These are phyloP conservation scores for Callospermophilus lateralis DNA, from an alignment of 2,113 vertebrate species.

Conservation along the genomic window DNA sequence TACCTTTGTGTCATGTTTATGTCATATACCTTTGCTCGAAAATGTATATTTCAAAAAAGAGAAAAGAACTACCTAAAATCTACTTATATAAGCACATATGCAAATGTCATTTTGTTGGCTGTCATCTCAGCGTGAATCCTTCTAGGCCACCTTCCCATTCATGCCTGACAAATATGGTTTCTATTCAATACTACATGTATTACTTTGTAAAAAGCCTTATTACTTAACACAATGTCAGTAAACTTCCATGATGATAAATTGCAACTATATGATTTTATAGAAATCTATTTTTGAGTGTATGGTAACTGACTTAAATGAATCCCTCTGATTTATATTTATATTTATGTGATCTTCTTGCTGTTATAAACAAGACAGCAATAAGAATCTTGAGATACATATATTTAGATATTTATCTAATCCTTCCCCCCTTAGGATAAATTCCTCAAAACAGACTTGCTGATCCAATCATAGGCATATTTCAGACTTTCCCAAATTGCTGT, in stretches of 20 bases:
- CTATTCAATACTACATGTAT: background rate
- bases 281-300: slow-evolving; percentile 36
- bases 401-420: background rate
- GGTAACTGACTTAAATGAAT: slow-evolving; percentile 7
- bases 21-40: background rate
- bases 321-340: background rate
- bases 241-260: background rate
- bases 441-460: slow-evolving; percentile 20
- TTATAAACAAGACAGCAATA: slow-evolving; percentile 31
- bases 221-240: background rate
- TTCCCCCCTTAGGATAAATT: slow-evolving; percentile 47
- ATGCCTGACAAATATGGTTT: background rate
- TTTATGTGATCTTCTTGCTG: slow-evolving; percentile 17
- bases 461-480: background rate
- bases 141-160: background rate
- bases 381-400: slow-evolving; percentile 1
- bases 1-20: background rate
- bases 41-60: background rate
- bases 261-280: background rate
- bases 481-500: slow-evolving; percentile 32
- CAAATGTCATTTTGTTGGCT: background rate
- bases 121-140: background rate
- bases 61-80: background rate
- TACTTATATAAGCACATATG: background rate
- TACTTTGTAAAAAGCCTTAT: background rate